Evolutionary conservation across 2,113 vertebrate species (phyloP), one percentile per base, ranked within the genome.

Genomic region (Carollia perspicillata): DNA sequence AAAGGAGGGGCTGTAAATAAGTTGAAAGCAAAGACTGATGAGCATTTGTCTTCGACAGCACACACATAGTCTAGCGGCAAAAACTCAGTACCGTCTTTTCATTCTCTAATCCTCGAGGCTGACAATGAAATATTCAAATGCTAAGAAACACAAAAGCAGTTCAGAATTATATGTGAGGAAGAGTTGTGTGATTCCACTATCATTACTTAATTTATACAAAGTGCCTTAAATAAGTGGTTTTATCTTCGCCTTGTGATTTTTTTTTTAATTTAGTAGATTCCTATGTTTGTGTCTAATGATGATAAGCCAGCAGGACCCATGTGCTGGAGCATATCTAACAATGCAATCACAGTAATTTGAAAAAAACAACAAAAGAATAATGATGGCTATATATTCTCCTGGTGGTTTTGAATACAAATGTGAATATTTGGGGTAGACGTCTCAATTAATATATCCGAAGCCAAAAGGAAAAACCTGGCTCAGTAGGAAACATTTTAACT

Each of bases 141-240:
- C 88, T 90, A 93, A 88, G 84, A 79, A 93, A 96, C 77, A 95
- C 77, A 97, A 97, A 92, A 95, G 94, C 93, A 75, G 58, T 66
- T 68, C 49, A 74, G 90, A 90, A 96, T 94, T 95, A 74, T 51
- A 58, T 83, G 94, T 77, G 78, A 89, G 51, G 69, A 86, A 89
- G 84, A 95, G 94, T 93, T 95, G 80, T 69, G 37, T 58, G 87
- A 94, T 75, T 94, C 94, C 72, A 94, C 90, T 93, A 80, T 97
- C 90, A 97, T 97, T 96, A 89, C 74, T 97, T 97, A 97, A 98
- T 97, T 97, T 93, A 65, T 79, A 94, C 78, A 91, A 95, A 96
- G 69, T 97, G 55, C 83, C 86, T 96, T 94, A 90, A 97, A 96
- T 94, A 94, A 95, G 93, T 95, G 85, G 74, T 79, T 95, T 95